Conservation (phyloP, 2,797 vertebrate species). For the Microctenopoma steveboyesi region DNA sequence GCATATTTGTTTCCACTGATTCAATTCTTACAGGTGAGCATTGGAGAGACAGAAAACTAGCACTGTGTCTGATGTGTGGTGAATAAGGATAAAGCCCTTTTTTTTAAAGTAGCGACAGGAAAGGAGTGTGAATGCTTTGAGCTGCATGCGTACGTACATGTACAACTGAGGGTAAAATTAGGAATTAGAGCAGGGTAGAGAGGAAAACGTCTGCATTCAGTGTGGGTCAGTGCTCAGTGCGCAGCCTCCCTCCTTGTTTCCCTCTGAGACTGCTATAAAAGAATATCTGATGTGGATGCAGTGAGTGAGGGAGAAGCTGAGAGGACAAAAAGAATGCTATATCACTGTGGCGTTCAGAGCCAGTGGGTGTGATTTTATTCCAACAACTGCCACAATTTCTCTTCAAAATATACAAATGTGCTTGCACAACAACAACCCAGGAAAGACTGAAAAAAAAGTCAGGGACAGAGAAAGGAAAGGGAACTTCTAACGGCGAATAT, state of each 20-base stretch:
- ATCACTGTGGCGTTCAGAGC: constrained; percentile 66
- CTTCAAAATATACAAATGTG: constrained; percentile 55
- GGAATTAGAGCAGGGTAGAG: constrained; percentile 62
- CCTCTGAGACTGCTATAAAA: constrained; percentile 74
- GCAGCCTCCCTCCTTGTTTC: constrained; percentile 57
- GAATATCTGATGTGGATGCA: constrained; percentile 79
- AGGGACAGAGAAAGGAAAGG: neutral
- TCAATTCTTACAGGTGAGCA: constrained; percentile 48
- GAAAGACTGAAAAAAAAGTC: neutral
- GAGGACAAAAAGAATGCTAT: constrained; percentile 81
- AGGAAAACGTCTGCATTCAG: constrained; percentile 55
- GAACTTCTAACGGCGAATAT: constrained; percentile 12
- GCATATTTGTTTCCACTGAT: constrained; percentile 20
- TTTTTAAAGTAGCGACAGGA: constrained; percentile 15
- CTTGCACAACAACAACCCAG: constrained; percentile 8
- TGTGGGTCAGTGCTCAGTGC: constrained; percentile 65
- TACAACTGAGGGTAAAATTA: constrained; percentile 65
- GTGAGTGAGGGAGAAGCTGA: constrained; percentile 57
- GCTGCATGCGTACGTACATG: constrained; percentile 21
- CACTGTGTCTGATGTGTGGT: constrained; percentile 7
- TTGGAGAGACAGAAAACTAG: constrained; percentile 48
- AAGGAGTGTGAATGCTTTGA: constrained; percentile 29
- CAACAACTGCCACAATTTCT: constrained; percentile 43
- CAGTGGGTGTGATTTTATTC: constrained; percentile 66
- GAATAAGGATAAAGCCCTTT: constrained; percentile 19